Percentiles rank a stretch among this genome's conserved stretches.
phyloP scores from a whole-genome alignment of 2,888 invertebrate genomes.

The Mesopsocus fuscifrons region DNA sequence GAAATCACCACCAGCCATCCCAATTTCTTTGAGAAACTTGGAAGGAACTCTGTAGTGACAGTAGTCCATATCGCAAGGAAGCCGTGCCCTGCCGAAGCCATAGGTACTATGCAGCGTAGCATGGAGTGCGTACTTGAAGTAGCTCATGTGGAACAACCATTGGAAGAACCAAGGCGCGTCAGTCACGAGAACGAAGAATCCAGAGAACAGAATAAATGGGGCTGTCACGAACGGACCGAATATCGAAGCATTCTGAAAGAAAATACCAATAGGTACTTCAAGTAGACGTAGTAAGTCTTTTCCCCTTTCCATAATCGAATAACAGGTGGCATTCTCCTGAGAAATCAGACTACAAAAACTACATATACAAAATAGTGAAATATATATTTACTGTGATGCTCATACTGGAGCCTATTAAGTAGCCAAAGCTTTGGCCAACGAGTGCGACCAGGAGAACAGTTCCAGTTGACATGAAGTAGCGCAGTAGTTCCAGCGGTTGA shows the following conservation, averaged over 20 bases:
- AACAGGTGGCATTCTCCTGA: too few species aligned
- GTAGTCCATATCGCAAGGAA: conserved; percentile 52
- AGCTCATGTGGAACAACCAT: conserved; percentile 78
- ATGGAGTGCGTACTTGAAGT: conserved; percentile 64
- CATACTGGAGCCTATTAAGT: conserved; percentile 67
- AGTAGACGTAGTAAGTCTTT: too few species aligned
- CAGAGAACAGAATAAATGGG: conserved; percentile 80
- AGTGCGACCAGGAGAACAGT: conserved; percentile 60
- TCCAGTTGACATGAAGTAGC: conserved; percentile 50
- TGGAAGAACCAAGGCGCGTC: conserved; percentile 59
- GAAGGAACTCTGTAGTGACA: conserved; percentile 53
- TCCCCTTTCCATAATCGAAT: too few species aligned
- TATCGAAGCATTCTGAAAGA: conserved; percentile 64
- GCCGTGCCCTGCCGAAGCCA: conserved; percentile 53
- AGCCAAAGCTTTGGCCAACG: conserved; percentile 69
- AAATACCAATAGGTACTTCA: too few species aligned
- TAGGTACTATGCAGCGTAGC: conserved; percentile 65
- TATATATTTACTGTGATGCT: conserved; percentile 52
- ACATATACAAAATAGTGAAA: conserved; percentile 13
- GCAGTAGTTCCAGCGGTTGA: conserved; percentile 55
- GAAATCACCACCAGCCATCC: conserved; percentile 46
- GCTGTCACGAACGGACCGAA: conserved; percentile 74
- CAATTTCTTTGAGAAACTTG: conserved; percentile 54
- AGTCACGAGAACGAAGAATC: conserved; percentile 71
- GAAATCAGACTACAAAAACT: conserved; percentile 6